Evolutionary conservation across 2,113 vertebrate species (phyloP).

Genomic region (Urocynchramus pylzowi): DNA sequence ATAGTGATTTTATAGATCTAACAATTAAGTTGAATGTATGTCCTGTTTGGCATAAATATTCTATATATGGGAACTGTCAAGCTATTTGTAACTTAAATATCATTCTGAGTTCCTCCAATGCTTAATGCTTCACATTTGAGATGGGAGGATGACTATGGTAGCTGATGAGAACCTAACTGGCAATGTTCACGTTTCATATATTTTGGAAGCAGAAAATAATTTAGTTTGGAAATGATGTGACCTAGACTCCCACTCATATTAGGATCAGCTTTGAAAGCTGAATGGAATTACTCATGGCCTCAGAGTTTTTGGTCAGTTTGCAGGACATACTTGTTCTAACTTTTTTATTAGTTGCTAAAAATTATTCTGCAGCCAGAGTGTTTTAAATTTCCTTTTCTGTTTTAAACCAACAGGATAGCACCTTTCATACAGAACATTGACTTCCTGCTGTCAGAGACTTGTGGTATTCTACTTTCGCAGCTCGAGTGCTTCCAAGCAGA

Average conservation of each 20-base stretch:
- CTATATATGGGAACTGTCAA: not conserved
- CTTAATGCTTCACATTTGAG: not conserved
- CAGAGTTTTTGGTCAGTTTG: not conserved
- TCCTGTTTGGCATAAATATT: not conserved
- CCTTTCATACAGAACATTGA: not conserved
- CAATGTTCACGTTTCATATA: not conserved
- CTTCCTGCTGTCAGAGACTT: not conserved
- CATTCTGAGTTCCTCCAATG: not conserved
- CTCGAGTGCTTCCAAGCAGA: not conserved
- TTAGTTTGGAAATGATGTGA: not conserved
- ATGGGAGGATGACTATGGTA: not conserved
- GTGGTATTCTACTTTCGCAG: not conserved
- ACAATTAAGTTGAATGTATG: not conserved
- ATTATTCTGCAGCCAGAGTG: not conserved
- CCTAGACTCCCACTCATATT: not conserved
- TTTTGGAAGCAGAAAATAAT: not conserved
- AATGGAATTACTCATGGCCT: not conserved
- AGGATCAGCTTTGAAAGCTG: not conserved
- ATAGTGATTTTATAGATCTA: not conserved
- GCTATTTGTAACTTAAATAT: not conserved
- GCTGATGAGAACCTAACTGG: not conserved
- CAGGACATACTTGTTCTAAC: not conserved
- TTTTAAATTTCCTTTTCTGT: not conserved
- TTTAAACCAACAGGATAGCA: not conserved
- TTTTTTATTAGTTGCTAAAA: not conserved